Evolutionary conservation across 2,113 vertebrate genomes (phyloP), one percentile per base, ranked within the genome.

Genomic region (Ophiodon elongatus): DNA sequence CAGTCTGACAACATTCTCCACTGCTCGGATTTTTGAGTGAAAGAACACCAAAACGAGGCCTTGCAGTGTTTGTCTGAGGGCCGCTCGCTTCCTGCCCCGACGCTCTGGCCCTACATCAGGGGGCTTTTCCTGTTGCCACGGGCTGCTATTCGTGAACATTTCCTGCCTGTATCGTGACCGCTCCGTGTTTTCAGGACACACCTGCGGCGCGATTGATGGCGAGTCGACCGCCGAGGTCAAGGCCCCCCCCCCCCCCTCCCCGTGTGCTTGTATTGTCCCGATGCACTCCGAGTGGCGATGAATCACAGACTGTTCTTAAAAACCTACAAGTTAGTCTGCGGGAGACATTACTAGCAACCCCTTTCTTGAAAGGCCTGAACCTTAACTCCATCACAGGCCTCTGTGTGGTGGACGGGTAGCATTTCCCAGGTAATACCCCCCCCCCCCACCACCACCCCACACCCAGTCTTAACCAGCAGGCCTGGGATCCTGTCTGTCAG

Each of bases 151-250:
- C 92, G 91, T 81, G 62, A 79, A 35, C 47, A 17, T 60, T 95
- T 95, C 95, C 92, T 90, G 68, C 68, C 84, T 56, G 67, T 67
- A 67, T 80, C 79, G 80, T 73, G 75, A 77, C 77, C 54, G 6
- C 50, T 73, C 31, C 6, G 39, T 82, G 81, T 85, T 84, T 82
- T 66, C 85, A 92, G 94, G 95, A 94, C 84, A 91, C 93, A 95
- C 92, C 94, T 95, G 95, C 90, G 25, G 77, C 75, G 33, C 73
- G 23, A 75, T 39, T 82, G 78, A 86, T 76, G 41, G 63, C 8
- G 66, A 88, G 76, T 65, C 85, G 75, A 83, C 50, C 1, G 31
- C 78, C 3, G 54, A 81, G 86, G 90, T 90, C 88, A 86, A 85
- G 79, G 85, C 68, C 82, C 56, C 79, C 81, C 35, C 21, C 83